These are phyloP conservation scores for Tetrao urogallus DNA, from an alignment of 2,113 vertebrate species.

Conservation along the genomic window DNA sequence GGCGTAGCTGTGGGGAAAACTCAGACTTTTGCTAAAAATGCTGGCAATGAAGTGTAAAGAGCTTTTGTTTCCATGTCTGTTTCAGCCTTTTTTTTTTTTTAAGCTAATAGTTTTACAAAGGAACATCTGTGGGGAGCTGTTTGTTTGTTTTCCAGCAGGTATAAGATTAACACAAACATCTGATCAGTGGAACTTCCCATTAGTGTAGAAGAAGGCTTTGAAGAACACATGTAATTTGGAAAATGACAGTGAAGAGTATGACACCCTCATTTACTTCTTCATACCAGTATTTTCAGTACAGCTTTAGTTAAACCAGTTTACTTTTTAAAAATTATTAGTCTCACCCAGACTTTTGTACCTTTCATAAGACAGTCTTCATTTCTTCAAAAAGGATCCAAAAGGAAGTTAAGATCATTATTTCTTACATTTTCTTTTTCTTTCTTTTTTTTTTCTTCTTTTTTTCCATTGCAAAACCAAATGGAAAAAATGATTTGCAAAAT, in stretches of 20 bases:
- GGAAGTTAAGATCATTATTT: background rate
- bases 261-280: background rate
- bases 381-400: background rate
- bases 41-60: background rate
- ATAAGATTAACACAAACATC: background rate
- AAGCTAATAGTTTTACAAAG: background rate
- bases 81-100: background rate
- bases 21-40: background rate
- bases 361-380: background rate
- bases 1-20: background rate
- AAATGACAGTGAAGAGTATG: background rate
- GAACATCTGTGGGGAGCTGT: background rate
- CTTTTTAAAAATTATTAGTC: background rate
- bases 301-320: background rate
- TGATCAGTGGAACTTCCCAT: background rate
- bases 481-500: background rate
- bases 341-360: background rate
- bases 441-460: background rate
- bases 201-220: background rate
- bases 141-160: constrained; percentile 7
- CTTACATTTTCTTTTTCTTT: background rate
- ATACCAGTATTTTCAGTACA: background rate
- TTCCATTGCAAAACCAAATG: background rate
- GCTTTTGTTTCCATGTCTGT: background rate
- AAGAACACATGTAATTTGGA: background rate